These are phyloP conservation scores for Myotis davidii DNA, from an alignment of 2,113 vertebrate species.

Conservation along the genomic window DNA sequence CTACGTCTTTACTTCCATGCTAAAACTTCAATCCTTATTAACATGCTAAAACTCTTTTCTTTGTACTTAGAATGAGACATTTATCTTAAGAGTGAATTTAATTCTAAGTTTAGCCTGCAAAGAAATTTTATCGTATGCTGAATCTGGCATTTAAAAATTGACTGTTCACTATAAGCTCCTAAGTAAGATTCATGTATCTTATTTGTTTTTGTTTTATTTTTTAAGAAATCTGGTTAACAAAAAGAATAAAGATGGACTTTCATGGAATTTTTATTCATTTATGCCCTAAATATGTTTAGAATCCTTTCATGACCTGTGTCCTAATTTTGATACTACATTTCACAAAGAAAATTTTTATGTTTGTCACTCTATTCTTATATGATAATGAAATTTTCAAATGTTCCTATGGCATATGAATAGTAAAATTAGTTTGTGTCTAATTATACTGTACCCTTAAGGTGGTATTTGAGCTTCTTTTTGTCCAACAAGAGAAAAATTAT, in stretches of 20 bases:
- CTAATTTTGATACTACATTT: neutral
- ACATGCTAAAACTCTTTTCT: constrained; percentile 51
- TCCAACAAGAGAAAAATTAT: neutral
- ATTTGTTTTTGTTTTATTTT: constrained; percentile 24
- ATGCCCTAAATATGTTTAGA: constrained; percentile 8
- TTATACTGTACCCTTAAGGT: neutral
- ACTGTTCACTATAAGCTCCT: neutral
- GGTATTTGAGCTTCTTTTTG: neutral
- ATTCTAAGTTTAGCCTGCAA: constrained; percentile 52
- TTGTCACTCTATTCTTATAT: neutral
- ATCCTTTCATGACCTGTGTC: neutral
- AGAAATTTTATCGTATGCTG: constrained; percentile 56
- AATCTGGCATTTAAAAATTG: constrained; percentile 56
- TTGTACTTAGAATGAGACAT: constrained; percentile 64
- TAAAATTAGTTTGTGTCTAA: neutral
- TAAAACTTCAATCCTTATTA: constrained; percentile 74
- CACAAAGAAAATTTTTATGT: neutral
- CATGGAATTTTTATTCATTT: neutral
- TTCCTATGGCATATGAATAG: neutral
- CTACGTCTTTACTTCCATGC: constrained; percentile 63
- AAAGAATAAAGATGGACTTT: constrained; percentile 52
- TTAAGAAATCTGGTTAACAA: constrained; percentile 45
- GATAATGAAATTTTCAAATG: neutral
- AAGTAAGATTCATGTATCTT: neutral
- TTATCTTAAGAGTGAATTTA: constrained; percentile 55